phyloP scores from a whole-genome alignment of 2,113 vertebrate genomes.

The Cyanoramphus novaezelandiae region DNA sequence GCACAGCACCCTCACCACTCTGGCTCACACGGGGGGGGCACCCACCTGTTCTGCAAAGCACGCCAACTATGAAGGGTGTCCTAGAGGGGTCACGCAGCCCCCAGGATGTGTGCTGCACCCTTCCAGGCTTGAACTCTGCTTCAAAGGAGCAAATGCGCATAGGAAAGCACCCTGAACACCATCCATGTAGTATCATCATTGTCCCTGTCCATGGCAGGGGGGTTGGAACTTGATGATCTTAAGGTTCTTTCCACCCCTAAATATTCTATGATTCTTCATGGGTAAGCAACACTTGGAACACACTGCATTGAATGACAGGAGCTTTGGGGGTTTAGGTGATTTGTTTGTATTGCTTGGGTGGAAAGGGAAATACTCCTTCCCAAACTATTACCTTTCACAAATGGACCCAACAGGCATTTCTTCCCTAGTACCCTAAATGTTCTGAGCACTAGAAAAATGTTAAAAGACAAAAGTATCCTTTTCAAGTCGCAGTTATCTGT shows the following conservation, averaged over 20 bases:
- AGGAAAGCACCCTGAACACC: not conserved
- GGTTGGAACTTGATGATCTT: too few relatives aligned
- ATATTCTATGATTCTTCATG: too few relatives aligned
- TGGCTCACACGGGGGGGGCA: not conserved
- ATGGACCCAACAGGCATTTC: not conserved
- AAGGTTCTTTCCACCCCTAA: too few relatives aligned
- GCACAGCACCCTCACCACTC: not conserved
- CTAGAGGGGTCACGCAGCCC: not conserved
- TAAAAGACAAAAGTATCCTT: not conserved
- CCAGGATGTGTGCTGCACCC: not conserved
- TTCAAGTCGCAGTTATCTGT: not conserved
- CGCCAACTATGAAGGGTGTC: not conserved
- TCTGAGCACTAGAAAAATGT: not conserved
- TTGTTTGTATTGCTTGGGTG: not conserved
- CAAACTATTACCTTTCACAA: not conserved
- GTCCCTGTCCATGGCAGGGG: too few relatives aligned
- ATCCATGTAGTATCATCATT: too few relatives aligned
- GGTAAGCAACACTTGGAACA: not conserved
- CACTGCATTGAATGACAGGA: not conserved
- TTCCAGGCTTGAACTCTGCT: not conserved
- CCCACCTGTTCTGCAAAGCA: not conserved
- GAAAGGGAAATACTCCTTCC: fast-evolving
- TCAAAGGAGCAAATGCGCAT: not conserved
- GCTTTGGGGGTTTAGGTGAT: not conserved
- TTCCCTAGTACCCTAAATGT: not conserved